Evolutionary conservation across 2,797 vertebrate genomes (phyloP), one percentile per base, ranked within the genome.

Genomic region (Eospalax fontanierii): DNA sequence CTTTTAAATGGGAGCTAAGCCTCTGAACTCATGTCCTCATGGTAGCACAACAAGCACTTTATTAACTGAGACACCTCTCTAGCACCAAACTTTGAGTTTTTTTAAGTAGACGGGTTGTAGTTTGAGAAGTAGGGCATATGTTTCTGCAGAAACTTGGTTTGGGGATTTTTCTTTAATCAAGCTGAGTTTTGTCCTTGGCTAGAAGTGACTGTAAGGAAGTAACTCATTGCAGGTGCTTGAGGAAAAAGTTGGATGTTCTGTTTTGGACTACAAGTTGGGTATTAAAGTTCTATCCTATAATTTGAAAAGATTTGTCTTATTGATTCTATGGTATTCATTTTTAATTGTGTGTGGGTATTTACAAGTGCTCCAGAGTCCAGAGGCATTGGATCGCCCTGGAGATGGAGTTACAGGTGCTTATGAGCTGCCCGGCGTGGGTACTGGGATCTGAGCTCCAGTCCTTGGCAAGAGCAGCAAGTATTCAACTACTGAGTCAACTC

Each of bases 161-260:
- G 91, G 82, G 30, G 40, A n/a, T n/a, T 43, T 81, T 89, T 54
- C 73, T 92, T 81, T 43, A 75, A 70, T 82, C 81, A 79, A 78
- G 65, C 33, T 81, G 30, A 50, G n/a, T 71, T 92, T 73, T 74
- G 33, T 43, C 40, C 28, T 46, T 89, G 74, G n/a, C 28, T 43
- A 94, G 66, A 81, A 71, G 16, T 28, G 24, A 81, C 50, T n/a
- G 38, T 3, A 43, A 71, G 46, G n/a, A 61, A 46, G 61, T 66
- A 57, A 40, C 14, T 26, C 15, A 11, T 16, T 1, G 16, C 28
- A 66, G 68, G 15, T 63, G 7, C 19, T 59, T 59, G 54, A 91
- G 26, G 33, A 65, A 12, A 6, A 80, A 9, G 18, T 43, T 86
- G 30, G 14, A 21, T 63, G 30, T 50, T 87, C 21, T 66, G 76